Conservation (phyloP, 2,113 vertebrate genomes). For the Perognathus longimembris region DNA sequence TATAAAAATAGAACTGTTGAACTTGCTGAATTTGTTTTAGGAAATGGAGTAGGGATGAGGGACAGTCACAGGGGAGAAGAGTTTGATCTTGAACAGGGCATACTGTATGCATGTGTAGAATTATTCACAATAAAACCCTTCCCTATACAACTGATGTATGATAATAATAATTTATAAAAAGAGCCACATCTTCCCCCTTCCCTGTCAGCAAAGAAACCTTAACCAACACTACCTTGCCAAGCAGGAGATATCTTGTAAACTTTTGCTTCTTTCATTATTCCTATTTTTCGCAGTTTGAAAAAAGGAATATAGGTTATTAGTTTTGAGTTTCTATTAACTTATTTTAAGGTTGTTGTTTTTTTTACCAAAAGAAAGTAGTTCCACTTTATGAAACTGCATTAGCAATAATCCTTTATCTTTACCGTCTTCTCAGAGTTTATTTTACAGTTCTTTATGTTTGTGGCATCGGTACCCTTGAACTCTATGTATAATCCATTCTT, state of each 20-base stretch:
- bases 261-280: slow-evolving; percentile 9
- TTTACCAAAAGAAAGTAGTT: background rate
- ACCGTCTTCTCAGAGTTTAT: background rate
- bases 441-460: background rate
- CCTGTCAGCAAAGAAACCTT: background rate
- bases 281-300: slow-evolving; percentile 27
- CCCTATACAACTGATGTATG: too few relatives aligned
- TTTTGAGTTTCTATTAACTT: background rate
- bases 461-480: background rate
- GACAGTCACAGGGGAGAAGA: too few relatives aligned
- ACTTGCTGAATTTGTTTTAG: too few relatives aligned
- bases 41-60: too few relatives aligned
- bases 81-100: too few relatives aligned
- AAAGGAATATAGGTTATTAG: background rate
- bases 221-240: background rate
- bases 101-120: too few relatives aligned
- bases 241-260: slow-evolving; percentile 12
- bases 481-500: background rate
- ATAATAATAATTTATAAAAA: background rate
- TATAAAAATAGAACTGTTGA: too few relatives aligned
- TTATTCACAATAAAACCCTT: too few relatives aligned
- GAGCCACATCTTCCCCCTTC: background rate
- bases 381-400: background rate
- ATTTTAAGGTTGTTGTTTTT: slow-evolving; percentile 2
- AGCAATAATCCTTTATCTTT: background rate